Evolutionary conservation across 2,888 invertebrate species (phyloP).

Genomic region (Acanthosepion lycidas): DNA sequence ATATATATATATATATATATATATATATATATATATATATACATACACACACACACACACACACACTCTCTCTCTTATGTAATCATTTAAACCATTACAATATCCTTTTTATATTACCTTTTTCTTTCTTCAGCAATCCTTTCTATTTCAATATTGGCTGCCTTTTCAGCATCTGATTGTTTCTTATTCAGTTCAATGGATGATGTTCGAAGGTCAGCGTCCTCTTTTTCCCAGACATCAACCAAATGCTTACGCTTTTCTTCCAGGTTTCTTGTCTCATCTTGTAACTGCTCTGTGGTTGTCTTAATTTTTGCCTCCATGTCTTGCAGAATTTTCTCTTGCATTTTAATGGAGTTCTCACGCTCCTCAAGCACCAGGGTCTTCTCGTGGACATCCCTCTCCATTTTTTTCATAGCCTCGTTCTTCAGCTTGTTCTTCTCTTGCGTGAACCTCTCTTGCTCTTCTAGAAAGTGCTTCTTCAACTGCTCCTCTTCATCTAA

Average conservation of each 20-base stretch:
- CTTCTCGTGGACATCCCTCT: slow-evolving; percentile 36
- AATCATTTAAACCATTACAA: too few relatives aligned
- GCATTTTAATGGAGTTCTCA: slow-evolving; percentile 51
- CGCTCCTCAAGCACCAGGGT: slow-evolving; percentile 45
- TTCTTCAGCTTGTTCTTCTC: slow-evolving; percentile 46
- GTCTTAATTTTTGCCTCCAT: slow-evolving; percentile 54
- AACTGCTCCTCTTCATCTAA: slow-evolving; percentile 62
- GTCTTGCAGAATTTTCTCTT: slow-evolving; percentile 55
- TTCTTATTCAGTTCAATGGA: slow-evolving; percentile 58
- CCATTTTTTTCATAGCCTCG: neutral
- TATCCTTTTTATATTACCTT: slow-evolving; percentile 53
- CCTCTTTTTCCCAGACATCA: slow-evolving; percentile 71
- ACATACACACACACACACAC: neutral
- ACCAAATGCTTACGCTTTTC: slow-evolving; percentile 75
- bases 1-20: too few relatives aligned
- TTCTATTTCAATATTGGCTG: slow-evolving; percentile 56
- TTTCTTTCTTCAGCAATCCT: slow-evolving; percentile 62
- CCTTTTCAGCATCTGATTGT: slow-evolving; percentile 57
- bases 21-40: neutral
- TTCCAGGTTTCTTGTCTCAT: slow-evolving; percentile 76
- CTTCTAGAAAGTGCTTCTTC: slow-evolving; percentile 59
- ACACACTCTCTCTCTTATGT: too few relatives aligned
- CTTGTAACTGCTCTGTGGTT: slow-evolving; percentile 61
- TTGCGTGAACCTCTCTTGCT: slow-evolving; percentile 41
- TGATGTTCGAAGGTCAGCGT: slow-evolving; percentile 76